phyloP scores from a whole-genome alignment of 2,113 vertebrate genomes.

The Phocoena phocoena region DNA sequence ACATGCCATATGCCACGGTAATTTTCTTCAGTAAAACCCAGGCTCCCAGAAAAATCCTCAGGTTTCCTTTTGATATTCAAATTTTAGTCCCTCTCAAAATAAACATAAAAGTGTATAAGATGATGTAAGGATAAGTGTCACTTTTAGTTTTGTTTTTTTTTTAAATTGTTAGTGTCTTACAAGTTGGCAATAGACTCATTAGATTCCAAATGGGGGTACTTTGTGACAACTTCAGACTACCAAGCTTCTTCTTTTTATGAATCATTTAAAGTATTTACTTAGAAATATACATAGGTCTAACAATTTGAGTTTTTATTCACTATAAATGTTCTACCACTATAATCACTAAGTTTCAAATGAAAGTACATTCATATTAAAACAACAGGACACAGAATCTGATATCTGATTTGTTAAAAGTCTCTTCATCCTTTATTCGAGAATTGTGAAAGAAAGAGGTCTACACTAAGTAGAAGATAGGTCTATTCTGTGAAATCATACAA shows the following conservation, averaged over 20 bases:
- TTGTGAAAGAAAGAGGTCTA: not conserved
- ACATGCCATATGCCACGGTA: not conserved
- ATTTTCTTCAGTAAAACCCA: constrained; percentile 37
- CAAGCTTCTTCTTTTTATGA: not conserved
- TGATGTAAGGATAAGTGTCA: not conserved
- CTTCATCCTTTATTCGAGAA: not conserved
- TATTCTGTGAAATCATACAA: not conserved
- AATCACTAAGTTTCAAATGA: constrained; percentile 12
- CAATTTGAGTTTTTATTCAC: not conserved
- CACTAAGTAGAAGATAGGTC: not conserved
- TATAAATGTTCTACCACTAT: constrained; percentile 20
- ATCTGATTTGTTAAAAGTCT: not conserved
- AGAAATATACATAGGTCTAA: constrained; percentile 22
- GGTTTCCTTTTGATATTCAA: constrained; percentile 28
- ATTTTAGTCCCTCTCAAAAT: not conserved
- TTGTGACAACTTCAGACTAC: constrained; percentile 20
- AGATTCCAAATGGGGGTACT: not conserved
- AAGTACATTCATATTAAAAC: not conserved
- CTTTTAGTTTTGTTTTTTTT: not conserved
- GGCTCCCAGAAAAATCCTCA: not conserved
- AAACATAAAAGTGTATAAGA: not conserved
- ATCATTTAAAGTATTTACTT: not conserved
- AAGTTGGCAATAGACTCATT: not conserved
- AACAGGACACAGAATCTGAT: not conserved
- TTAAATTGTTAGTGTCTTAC: not conserved